Base-by-base conservation (phyloP, 2,113 vertebrate genomes). In the Chitala chitala region DNA sequence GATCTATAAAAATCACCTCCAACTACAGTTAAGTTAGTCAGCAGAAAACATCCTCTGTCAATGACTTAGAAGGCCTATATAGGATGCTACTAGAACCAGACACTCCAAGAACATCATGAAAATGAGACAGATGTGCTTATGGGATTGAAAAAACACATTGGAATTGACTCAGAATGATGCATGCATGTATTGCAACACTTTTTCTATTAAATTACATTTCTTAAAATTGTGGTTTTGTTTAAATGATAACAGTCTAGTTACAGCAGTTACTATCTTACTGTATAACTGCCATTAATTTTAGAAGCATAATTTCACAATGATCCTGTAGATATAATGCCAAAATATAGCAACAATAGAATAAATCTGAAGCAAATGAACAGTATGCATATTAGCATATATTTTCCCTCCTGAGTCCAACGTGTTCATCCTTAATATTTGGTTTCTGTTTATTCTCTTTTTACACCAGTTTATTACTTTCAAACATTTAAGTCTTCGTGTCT, bases 401-500 rank as follows among this genome's bases (percentile, higher is more conserved):
- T 51, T 8, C 48, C 48, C 48, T 51, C n/a, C n/a, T n/a, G n/a
- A n/a, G n/a, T 51, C 48, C 2, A 8, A 51, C 2, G 2, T 51
- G 48, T 51, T 51, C 46, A 7, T 48, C 9, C 5, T 7, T 48
- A 51, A 51, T 20, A 15, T 3, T 8, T 51, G 48, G 48, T 20
- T 15, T 51, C 2, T 51, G 20, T 20, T 48, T 48, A 9, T n/a
- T 7, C n/a, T 55, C 13, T 42, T 48, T 59, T 61, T 44, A 76
- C 22, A 59, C 42, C 75, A 63, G 55, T 17, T 76, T 77, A 74
- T 79, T 76, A 78, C 76, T 74, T 81, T 81, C 81, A 80, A 71
- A 46, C 72, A 55, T 83, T 84, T 83, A 83, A 87, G 81, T 86
- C 85, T 81, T 78, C 80, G 77, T 78, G 65, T 71, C 7, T 76